Percentiles rank a stretch among this genome's conserved stretches.
phyloP scores from a whole-genome alignment of 2,888 invertebrate genomes.

The Lepidocyrtoides sp. region DNA sequence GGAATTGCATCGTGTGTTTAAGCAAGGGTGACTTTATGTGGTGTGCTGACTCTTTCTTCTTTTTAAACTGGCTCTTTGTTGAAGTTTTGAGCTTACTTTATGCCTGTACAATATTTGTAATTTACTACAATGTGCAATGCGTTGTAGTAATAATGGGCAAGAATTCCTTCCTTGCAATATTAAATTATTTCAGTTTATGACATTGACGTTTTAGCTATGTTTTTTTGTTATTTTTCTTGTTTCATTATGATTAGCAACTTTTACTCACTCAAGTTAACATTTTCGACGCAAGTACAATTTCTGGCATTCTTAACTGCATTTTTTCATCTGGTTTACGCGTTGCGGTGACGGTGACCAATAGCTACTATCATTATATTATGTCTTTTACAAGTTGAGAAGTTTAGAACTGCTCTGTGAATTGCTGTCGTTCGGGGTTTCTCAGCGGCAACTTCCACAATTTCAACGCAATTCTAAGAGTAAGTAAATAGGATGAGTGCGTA shows the following conservation, averaged over 20 bases:
- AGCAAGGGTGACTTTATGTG: not conserved
- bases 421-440: not conserved
- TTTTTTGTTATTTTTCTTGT: not conserved
- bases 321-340: no score
- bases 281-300: no score
- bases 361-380: no score
- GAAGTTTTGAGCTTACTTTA: not conserved
- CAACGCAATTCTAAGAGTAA: slow-evolving; percentile 3
- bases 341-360: no score
- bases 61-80: slow-evolving; percentile 9
- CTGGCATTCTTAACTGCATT: no score
- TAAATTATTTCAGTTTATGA: slow-evolving; percentile 1
- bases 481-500: not conserved
- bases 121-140: no score
- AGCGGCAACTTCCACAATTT: no score
- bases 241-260: not conserved
- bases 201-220: not conserved
- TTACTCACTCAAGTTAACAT: not conserved
- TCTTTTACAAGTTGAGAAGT: no score
- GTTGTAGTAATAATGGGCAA: not conserved
- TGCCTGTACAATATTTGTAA: no score
- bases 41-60: slow-evolving; percentile 19
- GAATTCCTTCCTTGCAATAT: not conserved
- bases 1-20: slow-evolving; percentile 36
- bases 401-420: no score